phyloP scores from a whole-genome alignment of 2,888 invertebrate species.

The Meteorus colon region DNA sequence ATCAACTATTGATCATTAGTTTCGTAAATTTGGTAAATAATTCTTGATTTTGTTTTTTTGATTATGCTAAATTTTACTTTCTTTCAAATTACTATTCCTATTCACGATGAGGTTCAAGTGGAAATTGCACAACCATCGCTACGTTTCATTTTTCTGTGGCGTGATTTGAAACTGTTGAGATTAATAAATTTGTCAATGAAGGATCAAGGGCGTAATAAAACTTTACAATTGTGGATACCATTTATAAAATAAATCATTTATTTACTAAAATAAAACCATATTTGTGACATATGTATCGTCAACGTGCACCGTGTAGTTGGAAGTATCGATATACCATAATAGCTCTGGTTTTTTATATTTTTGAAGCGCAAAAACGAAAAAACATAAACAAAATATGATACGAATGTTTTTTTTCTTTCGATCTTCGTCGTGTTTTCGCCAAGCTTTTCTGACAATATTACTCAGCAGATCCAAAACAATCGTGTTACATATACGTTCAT shows the following conservation, averaged over 20 bases:
- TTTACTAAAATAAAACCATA: slow-evolving; percentile 66
- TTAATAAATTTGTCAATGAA: neutral
- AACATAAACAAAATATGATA: slow-evolving; percentile 30
- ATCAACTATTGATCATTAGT: neutral
- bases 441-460: slow-evolving; percentile 29
- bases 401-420: slow-evolving; percentile 26
- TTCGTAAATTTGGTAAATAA: neutral
- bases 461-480: slow-evolving; percentile 51
- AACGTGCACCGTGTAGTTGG: neutral
- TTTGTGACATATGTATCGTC: slow-evolving; percentile 53
- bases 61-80: neutral
- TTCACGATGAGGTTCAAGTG: neutral
- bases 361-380: slow-evolving; percentile 15
- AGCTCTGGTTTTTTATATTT: slow-evolving; percentile 47
- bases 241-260: slow-evolving; percentile 67
- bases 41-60: neutral
- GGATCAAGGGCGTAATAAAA: neutral
- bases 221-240: neutral
- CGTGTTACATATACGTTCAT: slow-evolving; percentile 55
- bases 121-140: neutral
- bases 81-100: neutral
- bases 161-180: neutral
- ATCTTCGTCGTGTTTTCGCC: slow-evolving; percentile 36
- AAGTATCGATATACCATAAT: slow-evolving; percentile 37
- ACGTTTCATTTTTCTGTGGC: neutral